A percentile compares a stretch with the other conserved stretches of the same genome.
phyloP scores from a whole-genome alignment of 1,140 invertebrate genomes.

The Euwallacea similis region DNA sequence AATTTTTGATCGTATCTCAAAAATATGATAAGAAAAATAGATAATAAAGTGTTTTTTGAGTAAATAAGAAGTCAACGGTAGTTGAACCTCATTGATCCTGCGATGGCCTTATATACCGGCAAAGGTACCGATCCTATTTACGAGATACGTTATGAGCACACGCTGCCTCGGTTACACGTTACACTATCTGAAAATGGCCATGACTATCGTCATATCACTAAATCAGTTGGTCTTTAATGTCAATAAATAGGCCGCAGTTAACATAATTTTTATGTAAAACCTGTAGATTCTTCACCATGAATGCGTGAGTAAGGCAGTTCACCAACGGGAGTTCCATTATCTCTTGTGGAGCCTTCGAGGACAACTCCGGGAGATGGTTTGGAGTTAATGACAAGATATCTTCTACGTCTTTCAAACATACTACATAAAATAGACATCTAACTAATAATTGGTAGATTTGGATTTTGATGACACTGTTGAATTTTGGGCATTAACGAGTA shows the following conservation, averaged over 20 bases:
- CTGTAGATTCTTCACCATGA: constrained; percentile 6
- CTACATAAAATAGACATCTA: too few species aligned
- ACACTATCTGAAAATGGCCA: constrained; percentile 29
- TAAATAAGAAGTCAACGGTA: constrained; percentile 20
- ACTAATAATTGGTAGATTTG: too few species aligned
- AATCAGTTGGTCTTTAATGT: constrained; percentile 23
- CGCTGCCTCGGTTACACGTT: constrained; percentile 25
- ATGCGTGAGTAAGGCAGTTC: constrained; percentile 1
- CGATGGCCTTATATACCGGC: constrained; percentile 26
- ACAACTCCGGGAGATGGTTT: too few species aligned
- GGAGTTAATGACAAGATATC: too few species aligned
- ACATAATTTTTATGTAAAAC: constrained; percentile 20
- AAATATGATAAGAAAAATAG: too few species aligned
- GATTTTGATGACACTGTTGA: too few species aligned
- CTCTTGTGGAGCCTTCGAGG: too few species aligned
- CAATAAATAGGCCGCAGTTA: constrained; percentile 28
- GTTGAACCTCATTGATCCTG: constrained; percentile 26
- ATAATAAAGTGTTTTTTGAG: too few species aligned
- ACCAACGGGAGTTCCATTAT: too few species aligned
- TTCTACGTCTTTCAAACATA: too few species aligned
- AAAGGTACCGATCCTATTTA: constrained; percentile 26
- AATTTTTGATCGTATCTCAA: too few species aligned
- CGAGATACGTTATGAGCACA: constrained; percentile 23
- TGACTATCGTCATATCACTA: constrained; percentile 24
- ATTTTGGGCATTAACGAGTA: too few species aligned